A percentile compares a stretch with the other conserved stretches of the same genome.
These are phyloP conservation scores for Rhagologus leucostigma DNA, from an alignment of 2,113 vertebrate species.

Conservation along the genomic window DNA sequence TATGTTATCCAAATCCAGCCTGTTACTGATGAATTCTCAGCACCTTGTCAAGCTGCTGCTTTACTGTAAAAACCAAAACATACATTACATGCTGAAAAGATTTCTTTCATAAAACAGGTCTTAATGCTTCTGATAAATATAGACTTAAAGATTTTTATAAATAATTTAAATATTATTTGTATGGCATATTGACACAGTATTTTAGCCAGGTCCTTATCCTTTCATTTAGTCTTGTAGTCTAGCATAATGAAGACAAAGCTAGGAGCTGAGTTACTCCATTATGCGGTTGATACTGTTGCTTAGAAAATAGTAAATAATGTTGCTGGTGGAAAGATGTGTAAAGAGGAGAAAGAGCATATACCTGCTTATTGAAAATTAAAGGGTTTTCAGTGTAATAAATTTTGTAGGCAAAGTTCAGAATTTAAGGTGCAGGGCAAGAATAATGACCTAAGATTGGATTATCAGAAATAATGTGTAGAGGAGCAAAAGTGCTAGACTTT, in stretches of 20 bases:
- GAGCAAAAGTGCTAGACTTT: neutral
- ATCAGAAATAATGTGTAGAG: neutral
- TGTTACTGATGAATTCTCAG: neutral
- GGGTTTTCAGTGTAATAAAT: neutral
- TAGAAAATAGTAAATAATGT: neutral
- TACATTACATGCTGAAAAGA: neutral
- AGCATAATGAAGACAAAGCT: neutral
- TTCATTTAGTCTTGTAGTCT: neutral
- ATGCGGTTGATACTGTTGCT: neutral
- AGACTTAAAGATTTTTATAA: neutral
- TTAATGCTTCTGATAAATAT: neutral
- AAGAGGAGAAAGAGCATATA: neutral
- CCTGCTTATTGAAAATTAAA: neutral
- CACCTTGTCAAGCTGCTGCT: neutral
- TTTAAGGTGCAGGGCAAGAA: neutral
- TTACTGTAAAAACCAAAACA: neutral
- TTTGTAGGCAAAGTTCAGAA: neutral
- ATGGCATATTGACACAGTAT: neutral
- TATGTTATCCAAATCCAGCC: neutral
- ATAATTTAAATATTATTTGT: too few relatives aligned
- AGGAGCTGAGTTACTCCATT: neutral
- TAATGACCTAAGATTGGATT: neutral
- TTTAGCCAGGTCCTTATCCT: neutral
- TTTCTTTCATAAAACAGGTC: neutral
- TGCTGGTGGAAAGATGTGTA: neutral